These are phyloP conservation scores for Ennomos fuscantarius DNA, from an alignment of 2,888 invertebrate genomes.

Conservation along the genomic window DNA sequence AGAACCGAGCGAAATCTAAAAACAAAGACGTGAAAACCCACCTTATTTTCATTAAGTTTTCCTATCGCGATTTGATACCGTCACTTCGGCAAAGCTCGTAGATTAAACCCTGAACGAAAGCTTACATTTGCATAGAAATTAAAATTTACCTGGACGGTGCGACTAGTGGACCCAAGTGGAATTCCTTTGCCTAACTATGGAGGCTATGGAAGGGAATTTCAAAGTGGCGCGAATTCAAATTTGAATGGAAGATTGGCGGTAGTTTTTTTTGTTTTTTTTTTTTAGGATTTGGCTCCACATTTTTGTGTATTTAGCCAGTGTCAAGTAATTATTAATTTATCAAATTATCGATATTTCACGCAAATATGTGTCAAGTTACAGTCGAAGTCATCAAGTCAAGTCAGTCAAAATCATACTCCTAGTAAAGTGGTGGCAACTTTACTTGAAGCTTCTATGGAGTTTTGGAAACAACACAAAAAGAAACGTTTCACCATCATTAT, in stretches of 20 bases:
- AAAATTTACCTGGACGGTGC: slow-evolving; percentile 80
- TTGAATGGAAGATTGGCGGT: slow-evolving; percentile 43
- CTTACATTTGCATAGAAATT: slow-evolving; percentile 84
- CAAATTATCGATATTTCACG: too few species aligned
- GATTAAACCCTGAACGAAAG: slow-evolving; percentile 78
- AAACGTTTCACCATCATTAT: too few species aligned
- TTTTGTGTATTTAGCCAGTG: too few species aligned
- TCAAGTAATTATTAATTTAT: too few species aligned
- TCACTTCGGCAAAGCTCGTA: slow-evolving; percentile 72
- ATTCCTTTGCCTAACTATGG: slow-evolving; percentile 68
- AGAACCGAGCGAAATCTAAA: slow-evolving; percentile 11
- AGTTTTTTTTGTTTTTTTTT: too few species aligned
- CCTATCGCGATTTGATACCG: slow-evolving; percentile 69
- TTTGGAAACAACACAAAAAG: too few species aligned
- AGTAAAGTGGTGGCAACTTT: too few species aligned
- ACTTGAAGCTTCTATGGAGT: too few species aligned
- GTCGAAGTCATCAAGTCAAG: too few species aligned
- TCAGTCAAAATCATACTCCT: too few species aligned
- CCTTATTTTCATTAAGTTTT: slow-evolving; percentile 80
- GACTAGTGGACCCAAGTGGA: slow-evolving; percentile 72
- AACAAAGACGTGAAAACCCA: slow-evolving; percentile 21
- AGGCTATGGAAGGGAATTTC: slow-evolving; percentile 48
- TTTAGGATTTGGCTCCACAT: too few species aligned
- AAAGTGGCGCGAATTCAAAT: slow-evolving; percentile 57
- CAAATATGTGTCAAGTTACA: too few species aligned